phyloP scores from a whole-genome alignment of 2,888 invertebrate species.

The Eristalinus aeneus region DNA sequence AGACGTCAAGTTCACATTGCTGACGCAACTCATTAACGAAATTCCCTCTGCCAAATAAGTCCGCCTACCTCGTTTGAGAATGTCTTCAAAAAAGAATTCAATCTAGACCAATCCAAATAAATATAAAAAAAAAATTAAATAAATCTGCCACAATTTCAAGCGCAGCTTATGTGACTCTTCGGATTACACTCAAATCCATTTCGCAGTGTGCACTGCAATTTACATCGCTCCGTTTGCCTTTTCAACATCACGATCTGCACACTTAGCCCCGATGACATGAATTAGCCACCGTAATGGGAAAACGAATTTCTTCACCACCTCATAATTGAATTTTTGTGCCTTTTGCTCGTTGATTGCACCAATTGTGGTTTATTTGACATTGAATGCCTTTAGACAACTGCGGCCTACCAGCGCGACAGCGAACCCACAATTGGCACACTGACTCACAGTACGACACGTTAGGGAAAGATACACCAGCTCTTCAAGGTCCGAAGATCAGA shows the following conservation, averaged over 20 bases:
- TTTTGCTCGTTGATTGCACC: not conserved
- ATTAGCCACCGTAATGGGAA: constrained; percentile 2
- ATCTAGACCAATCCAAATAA: not conserved
- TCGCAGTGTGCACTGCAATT: not conserved
- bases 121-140: not conserved
- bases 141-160: not conserved
- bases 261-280: not conserved
- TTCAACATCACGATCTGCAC: not conserved
- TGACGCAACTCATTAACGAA: too few relatives aligned
- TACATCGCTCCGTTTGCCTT: not conserved
- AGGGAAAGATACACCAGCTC: not conserved
- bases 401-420: not conserved
- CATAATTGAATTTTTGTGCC: not conserved
- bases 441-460: not conserved
- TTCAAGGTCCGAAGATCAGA: constrained; percentile 4
- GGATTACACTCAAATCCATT: not conserved
- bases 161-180: not conserved
- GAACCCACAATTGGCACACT: not conserved
- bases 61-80: too few relatives aligned
- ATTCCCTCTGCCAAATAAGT: too few relatives aligned
- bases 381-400: constrained; percentile 25
- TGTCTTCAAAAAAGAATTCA: too few relatives aligned
- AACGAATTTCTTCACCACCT: constrained; percentile 16
- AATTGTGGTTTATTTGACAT: constrained; percentile 44
- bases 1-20: too few relatives aligned